A percentile compares a stretch with the other conserved stretches of the same genome.
These are phyloP conservation scores for Brachyptera risi DNA, from an alignment of 2,888 invertebrate genomes.

Conservation along the genomic window DNA sequence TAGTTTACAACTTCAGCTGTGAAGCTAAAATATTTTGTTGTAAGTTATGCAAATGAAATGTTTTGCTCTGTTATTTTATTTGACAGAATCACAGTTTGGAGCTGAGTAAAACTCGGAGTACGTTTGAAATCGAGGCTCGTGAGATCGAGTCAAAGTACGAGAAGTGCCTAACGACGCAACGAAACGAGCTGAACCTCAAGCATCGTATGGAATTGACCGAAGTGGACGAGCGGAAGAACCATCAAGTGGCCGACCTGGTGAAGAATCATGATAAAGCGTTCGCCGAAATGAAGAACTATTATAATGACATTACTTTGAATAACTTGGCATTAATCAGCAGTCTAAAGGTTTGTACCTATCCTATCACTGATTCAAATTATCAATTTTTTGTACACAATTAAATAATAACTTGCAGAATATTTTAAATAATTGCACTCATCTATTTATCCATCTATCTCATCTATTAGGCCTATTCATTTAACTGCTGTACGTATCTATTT, in stretches of 20 bases:
- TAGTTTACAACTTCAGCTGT: too few species aligned
- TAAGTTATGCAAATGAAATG: too few species aligned
- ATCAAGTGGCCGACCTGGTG: slow-evolving; percentile 75
- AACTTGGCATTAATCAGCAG: slow-evolving; percentile 88
- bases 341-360: slow-evolving; percentile 65
- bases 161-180: slow-evolving; percentile 66
- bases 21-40: too few species aligned
- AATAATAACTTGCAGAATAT: too few species aligned
- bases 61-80: too few species aligned
- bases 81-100: slow-evolving; percentile 46
- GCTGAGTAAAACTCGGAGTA: slow-evolving; percentile 54
- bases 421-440: too few species aligned
- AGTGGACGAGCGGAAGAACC: slow-evolving; percentile 87
- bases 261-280: slow-evolving; percentile 79
- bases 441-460: too few species aligned
- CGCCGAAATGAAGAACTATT: slow-evolving; percentile 88
- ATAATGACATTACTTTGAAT: slow-evolving; percentile 90
- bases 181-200: slow-evolving; percentile 66
- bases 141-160: slow-evolving; percentile 69
- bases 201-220: slow-evolving; percentile 81
- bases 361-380: too few species aligned
- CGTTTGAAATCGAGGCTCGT: slow-evolving; percentile 63
- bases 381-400: too few species aligned
- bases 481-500: too few species aligned
- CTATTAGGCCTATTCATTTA: too few species aligned